Percentiles rank a stretch among this genome's conserved stretches.
Evolutionary conservation across 2,797 vertebrate species (phyloP).

Genomic region (Etheostoma perlongum): DNA sequence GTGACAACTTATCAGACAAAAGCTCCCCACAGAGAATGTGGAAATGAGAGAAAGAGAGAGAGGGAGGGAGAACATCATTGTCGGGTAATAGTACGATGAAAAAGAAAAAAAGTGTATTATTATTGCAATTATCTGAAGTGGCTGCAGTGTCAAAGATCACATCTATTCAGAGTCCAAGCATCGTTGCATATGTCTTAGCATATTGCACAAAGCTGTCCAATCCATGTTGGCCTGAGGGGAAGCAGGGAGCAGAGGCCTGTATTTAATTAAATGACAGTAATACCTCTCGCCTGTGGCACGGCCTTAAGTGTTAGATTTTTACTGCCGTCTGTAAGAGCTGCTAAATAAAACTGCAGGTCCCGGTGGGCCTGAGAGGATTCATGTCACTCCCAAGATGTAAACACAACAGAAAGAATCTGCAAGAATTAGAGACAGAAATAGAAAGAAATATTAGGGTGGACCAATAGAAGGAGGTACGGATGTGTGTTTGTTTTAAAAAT

Average conservation of each 20-base stretch:
- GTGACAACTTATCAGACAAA: conserved; percentile 98
- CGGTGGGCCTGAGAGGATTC: conserved; percentile 87
- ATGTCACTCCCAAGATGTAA: conserved; percentile 89
- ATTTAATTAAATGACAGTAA: conserved; percentile 97
- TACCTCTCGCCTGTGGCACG: conserved; percentile 85
- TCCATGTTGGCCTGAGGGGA: conserved; percentile 74
- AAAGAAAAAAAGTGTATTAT: conserved; percentile 57
- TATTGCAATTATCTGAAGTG: conserved; percentile 73
- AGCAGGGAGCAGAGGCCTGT: conserved; percentile 58
- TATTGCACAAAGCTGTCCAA: conserved; percentile 79
- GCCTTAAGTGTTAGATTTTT: conserved; percentile 83
- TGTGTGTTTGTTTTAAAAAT: conserved; percentile 16
- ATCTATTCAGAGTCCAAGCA: conserved; percentile 63
- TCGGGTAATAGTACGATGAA: conserved; percentile 40
- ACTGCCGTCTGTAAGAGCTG: conserved; percentile 92
- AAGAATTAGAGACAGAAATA: conserved; percentile 13
- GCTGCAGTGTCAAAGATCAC: conserved; percentile 76
- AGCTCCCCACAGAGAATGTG: conserved; percentile 86
- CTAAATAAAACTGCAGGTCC: conserved; percentile 93
- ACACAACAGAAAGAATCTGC: conserved; percentile 65
- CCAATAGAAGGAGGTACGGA: conserved; percentile 39
- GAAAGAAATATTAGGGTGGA: conserved; percentile 9
- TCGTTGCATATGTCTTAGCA: conserved; percentile 75
- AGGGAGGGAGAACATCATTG: conserved; percentile 60
- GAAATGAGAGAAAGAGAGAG: conserved; percentile 64